Evolutionary conservation across 2,888 invertebrate species (phyloP), one percentile per base, ranked within the genome.

Genomic region (Clostera curtula): DNA sequence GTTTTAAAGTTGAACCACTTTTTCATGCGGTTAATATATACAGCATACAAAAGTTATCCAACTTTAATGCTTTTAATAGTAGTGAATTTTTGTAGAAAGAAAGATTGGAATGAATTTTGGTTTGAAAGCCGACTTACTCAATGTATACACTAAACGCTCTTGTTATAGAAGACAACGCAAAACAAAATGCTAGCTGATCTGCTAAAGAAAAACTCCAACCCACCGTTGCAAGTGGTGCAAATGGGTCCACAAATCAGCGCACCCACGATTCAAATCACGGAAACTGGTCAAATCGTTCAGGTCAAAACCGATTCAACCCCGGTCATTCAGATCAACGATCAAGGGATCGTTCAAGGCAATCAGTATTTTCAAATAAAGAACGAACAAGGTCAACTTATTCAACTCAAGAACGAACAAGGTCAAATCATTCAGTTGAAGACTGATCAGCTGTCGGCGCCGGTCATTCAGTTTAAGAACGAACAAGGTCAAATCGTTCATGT

Each of bases 101-200:
- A n/a, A n/a, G n/a, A n/a, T n/a, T n/a, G n/a, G n/a, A n/a, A n/a
- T n/a, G n/a, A n/a, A n/a, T n/a, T n/a, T n/a, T n/a, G n/a, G n/a
- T n/a, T n/a, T n/a, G n/a, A n/a, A n/a, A n/a, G n/a, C n/a, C n/a
- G n/a, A n/a, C n/a, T n/a, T n/a, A n/a, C n/a, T 19, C 9, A 5
- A 3, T 13, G 5, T 13, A 12, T 14, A 20, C 6, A n/a, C 12
- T 23, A 16, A 25, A 5, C 18, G 7, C 8, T 20, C 25, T 13
- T 11, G 14, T 50, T 38, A 5, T 57, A 83, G 83, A 82, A 83
- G 53, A 56, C 75, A 0, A 72, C 76, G 0, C 79, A 84, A 57
- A 90, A 91, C 53, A 92, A 93, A 69, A 92, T 94, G 90, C 77
- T 95, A 22, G 93, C 93, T 0, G 94, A 95, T 63, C 72, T 95